A percentile compares a stretch with the other conserved stretches of the same genome.
These are phyloP conservation scores for Acanthopagrus latus DNA, from an alignment of 2,797 vertebrate species.

Conservation along the genomic window DNA sequence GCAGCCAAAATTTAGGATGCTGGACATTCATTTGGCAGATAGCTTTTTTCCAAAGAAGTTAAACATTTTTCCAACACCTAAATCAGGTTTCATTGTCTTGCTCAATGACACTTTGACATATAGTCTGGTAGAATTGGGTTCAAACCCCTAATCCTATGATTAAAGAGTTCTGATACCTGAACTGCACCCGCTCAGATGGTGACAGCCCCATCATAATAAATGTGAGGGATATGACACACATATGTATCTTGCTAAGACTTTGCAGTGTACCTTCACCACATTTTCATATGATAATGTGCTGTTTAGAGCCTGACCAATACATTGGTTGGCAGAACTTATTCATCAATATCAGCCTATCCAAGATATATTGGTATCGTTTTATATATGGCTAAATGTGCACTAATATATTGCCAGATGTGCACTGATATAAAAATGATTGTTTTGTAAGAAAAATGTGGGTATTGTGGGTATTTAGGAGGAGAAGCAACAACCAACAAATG, in stretches of 20 bases:
- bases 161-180: conserved; percentile 1
- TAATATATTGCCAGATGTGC: too few relatives aligned
- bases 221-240: not conserved
- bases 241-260: too few relatives aligned
- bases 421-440: too few relatives aligned
- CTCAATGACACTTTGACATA: not conserved
- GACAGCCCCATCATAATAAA: not conserved
- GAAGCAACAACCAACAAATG: not conserved
- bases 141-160: not conserved
- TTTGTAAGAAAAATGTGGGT: not conserved
- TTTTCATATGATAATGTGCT: not conserved
- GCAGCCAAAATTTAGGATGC: conserved; percentile 12
- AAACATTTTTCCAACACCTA: conserved; percentile 1
- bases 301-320: too few relatives aligned
- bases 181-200: not conserved
- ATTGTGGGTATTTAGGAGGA: not conserved
- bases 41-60: conserved; percentile 1
- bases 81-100: not conserved
- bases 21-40: conserved; percentile 1
- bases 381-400: too few relatives aligned
- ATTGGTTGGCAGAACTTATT: too few relatives aligned
- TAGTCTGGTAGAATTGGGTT: not conserved
- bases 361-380: too few relatives aligned
- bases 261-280: not conserved
- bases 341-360: too few relatives aligned